A percentile compares a stretch with the other conserved stretches of the same genome.
Evolutionary conservation across 2,113 vertebrate genomes (phyloP).

Genomic region (Hippocampus guttulatus): DNA sequence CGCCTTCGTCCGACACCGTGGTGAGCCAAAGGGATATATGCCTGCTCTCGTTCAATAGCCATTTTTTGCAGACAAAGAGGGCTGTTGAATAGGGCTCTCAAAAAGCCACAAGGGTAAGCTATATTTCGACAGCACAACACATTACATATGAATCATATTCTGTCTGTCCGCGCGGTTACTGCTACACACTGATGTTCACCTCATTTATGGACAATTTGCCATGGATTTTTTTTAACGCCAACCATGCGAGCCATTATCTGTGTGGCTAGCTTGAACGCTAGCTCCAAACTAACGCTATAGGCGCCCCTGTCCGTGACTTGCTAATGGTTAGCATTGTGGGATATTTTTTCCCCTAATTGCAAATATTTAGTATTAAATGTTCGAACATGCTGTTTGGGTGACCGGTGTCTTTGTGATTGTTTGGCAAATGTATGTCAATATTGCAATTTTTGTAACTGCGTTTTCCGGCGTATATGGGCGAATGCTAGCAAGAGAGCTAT

Average conservation of each 20-base stretch:
- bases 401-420: neutral
- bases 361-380: neutral
- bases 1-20: slow-evolving; percentile 56
- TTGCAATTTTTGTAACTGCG: neutral
- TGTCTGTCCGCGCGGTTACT: neutral
- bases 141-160: neutral
- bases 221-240: neutral
- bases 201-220: neutral
- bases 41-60: slow-evolving; percentile 71
- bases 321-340: slow-evolving; percentile 45
- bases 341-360: neutral
- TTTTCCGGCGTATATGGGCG: slow-evolving; percentile 6
- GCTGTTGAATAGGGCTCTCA: slow-evolving; percentile 62
- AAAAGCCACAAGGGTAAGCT: slow-evolving; percentile 62
- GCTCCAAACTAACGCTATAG: slow-evolving; percentile 13
- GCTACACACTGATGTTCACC: neutral
- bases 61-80: slow-evolving; percentile 78
- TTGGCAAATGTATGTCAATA: neutral
- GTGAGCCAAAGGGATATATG: slow-evolving; percentile 63
- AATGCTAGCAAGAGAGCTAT: slow-evolving; percentile 48
- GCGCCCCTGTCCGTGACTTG: slow-evolving; percentile 21
- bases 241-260: slow-evolving; percentile 31
- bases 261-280: slow-evolving; percentile 48
- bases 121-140: slow-evolving; percentile 7
- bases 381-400: neutral